Conservation (phyloP, 2,113 vertebrate species). For the Sminthopsis crassicaudata region DNA sequence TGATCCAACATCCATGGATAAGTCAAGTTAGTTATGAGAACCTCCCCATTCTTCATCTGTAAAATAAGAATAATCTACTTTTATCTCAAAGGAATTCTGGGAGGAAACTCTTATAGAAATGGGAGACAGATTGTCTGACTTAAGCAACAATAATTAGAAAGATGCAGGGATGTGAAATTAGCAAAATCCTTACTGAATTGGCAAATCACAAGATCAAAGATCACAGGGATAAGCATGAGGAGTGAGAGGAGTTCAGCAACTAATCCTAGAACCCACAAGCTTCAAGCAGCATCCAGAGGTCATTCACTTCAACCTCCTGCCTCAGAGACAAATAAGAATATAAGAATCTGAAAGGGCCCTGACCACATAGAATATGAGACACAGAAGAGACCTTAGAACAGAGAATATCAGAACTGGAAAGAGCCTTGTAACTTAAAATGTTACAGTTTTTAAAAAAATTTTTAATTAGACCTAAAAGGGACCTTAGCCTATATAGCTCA, state of each 20-base stretch:
- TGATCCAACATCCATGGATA: neutral
- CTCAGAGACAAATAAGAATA: neutral
- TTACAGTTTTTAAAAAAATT: neutral
- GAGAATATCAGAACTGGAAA: neutral
- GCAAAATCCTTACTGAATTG: neutral
- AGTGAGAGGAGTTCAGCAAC: neutral
- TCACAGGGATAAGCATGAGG: neutral
- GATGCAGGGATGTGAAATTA: neutral
- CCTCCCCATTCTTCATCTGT: neutral
- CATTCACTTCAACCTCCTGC: neutral
- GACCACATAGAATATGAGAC: neutral
- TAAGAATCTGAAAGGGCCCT: neutral
- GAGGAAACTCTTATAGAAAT: neutral
- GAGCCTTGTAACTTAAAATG: neutral
- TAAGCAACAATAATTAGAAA: neutral
- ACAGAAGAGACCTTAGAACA: neutral
- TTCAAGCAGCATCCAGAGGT: neutral
- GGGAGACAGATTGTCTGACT: neutral
- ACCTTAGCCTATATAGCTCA: neutral
- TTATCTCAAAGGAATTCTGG: neutral
- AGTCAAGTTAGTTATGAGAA: neutral
- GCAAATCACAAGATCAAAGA: neutral
- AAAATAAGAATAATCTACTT: neutral
- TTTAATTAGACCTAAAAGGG: neutral
- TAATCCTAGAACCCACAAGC: neutral